These are phyloP conservation scores for Rhogogaster chlorosoma DNA, from an alignment of 2,888 invertebrate genomes.

Conservation along the genomic window DNA sequence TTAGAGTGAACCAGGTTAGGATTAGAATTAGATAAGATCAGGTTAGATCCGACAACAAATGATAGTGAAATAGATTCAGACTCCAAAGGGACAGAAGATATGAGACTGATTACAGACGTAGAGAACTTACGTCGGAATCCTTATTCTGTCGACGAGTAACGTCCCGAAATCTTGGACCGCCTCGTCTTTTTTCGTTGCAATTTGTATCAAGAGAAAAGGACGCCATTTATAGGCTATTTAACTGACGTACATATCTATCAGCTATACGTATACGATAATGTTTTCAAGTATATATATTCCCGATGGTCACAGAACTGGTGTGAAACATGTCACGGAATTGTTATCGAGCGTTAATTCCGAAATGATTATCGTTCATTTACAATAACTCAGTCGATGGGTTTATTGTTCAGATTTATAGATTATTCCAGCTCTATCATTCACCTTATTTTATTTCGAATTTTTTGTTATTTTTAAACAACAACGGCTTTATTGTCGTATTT, in stretches of 20 bases:
- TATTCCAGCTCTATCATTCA: neutral
- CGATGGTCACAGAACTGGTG: neutral
- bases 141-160: conserved; percentile 84
- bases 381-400: neutral
- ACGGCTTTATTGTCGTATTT: neutral
- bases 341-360: neutral
- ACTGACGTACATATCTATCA: neutral
- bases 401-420: neutral
- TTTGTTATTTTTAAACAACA: neutral
- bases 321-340: neutral
- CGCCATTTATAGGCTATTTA: conserved; percentile 55
- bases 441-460: neutral
- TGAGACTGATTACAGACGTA: neutral
- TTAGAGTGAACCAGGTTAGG: conserved; percentile 56
- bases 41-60: neutral
- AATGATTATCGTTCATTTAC: neutral
- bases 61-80: neutral
- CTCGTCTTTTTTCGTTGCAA: conserved; percentile 81
- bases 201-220: conserved; percentile 78
- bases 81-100: conserved; percentile 56
- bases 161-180: conserved; percentile 82
- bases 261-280: neutral
- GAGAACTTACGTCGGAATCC: conserved; percentile 83
- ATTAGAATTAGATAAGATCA: neutral
- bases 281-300: neutral